A percentile compares a stretch with the other conserved stretches of the same genome.
These are phyloP conservation scores for Opisthograptis luteolata DNA, from an alignment of 2,888 invertebrate species.

Conservation along the genomic window DNA sequence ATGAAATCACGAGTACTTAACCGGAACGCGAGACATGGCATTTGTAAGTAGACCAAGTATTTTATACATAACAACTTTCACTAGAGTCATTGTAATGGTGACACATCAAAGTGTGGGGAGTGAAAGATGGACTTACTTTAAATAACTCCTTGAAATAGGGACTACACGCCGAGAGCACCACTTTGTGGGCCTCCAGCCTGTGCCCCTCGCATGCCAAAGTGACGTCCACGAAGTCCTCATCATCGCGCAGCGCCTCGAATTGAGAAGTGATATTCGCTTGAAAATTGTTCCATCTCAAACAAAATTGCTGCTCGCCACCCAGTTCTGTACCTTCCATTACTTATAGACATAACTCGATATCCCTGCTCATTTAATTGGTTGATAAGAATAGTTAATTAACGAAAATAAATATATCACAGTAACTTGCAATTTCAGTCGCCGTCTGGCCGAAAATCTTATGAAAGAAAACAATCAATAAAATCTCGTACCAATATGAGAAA, in stretches of 20 bases:
- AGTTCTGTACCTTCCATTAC: conserved; percentile 85
- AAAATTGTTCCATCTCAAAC: conserved; percentile 95
- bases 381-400: conserved; percentile 83
- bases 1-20: conserved; percentile 84
- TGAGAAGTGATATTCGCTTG: conserved; percentile 94
- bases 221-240: conserved; percentile 95
- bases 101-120: conserved; percentile 84
- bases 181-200: conserved; percentile 93
- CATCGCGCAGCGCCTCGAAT: conserved; percentile 92
- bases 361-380: conserved; percentile 84
- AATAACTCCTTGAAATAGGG: conserved; percentile 94
- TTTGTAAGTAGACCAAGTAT: conserved; percentile 85
- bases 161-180: conserved; percentile 93
- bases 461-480: conserved; percentile 86
- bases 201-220: conserved; percentile 94
- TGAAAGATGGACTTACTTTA: conserved; percentile 88
- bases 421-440: conserved; percentile 85
- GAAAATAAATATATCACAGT: conserved; percentile 85
- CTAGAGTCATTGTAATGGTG: conserved; percentile 85
- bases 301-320: conserved; percentile 92
- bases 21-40: conserved; percentile 84
- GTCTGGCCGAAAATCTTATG: conserved; percentile 84
- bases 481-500: conserved; percentile 85
- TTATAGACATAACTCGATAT: conserved; percentile 85
- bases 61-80: conserved; percentile 85